phyloP scores from a whole-genome alignment of 2,797 vertebrate species.

The Prionace glauca region DNA sequence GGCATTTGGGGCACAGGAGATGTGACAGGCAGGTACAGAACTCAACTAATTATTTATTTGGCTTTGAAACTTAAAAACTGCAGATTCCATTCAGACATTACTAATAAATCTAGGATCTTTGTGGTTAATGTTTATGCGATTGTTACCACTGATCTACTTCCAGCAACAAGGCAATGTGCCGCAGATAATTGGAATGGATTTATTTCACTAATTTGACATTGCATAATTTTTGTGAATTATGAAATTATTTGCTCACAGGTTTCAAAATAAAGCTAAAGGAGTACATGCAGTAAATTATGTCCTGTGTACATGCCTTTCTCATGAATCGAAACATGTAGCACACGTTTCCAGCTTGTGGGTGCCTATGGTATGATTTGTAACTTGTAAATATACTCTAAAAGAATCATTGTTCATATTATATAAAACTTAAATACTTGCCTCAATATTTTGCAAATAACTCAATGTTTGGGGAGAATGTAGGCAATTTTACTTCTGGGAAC shows the following conservation, averaged over 20 bases:
- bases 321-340: not conserved
- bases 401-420: not conserved
- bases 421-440: not conserved
- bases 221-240: not conserved
- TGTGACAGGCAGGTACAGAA: not conserved
- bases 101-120: not conserved
- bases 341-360: not conserved
- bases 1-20: not conserved
- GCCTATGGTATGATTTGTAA: not conserved
- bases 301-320: not conserved
- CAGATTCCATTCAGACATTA: conserved; percentile 2
- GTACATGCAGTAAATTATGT: not conserved
- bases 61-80: not conserved
- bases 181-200: not conserved
- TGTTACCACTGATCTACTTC: not conserved
- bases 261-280: not conserved
- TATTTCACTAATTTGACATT: not conserved
- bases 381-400: not conserved
- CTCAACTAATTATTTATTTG: not conserved
- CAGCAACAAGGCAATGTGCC: not conserved
- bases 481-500: not conserved
- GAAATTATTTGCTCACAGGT: not conserved
- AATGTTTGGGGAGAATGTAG: not conserved
- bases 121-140: not conserved
- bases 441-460: not conserved